Evolutionary conservation across 2,797 vertebrate species (phyloP).

Genomic region (Sebastes taczanowskii): DNA sequence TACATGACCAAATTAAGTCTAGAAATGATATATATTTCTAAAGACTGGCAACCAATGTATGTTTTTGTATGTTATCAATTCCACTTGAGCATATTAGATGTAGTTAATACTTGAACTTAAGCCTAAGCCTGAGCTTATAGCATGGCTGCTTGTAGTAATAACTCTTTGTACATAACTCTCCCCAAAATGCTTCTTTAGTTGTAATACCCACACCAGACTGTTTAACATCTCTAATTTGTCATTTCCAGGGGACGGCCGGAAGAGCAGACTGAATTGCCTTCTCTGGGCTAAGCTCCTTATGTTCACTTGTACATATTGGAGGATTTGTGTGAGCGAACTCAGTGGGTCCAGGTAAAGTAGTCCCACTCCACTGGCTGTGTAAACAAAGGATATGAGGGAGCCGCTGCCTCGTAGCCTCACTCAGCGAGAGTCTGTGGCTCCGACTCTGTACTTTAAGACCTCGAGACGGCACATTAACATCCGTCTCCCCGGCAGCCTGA

Average conservation of each 20-base stretch:
- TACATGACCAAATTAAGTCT: constrained; percentile 44
- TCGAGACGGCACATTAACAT: constrained; percentile 73
- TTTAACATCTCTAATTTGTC: constrained; percentile 87
- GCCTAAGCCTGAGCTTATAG: constrained; percentile 77
- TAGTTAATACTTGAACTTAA: constrained; percentile 78
- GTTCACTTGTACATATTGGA: constrained; percentile 81
- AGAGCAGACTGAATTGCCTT: constrained; percentile 77
- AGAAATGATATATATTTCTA: constrained; percentile 41
- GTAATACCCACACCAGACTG: constrained; percentile 82
- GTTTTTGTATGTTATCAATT: constrained; percentile 66
- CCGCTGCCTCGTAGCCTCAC: constrained; percentile 59
- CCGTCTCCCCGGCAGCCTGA: constrained; percentile 65
- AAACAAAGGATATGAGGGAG: constrained; percentile 80
- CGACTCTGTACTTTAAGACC: constrained; percentile 70
- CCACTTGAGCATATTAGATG: constrained; percentile 63
- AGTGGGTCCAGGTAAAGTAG: constrained; percentile 80
- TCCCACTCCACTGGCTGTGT: constrained; percentile 75
- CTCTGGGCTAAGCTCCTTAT: constrained; percentile 85
- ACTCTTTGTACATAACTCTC: constrained; percentile 76
- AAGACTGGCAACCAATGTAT: constrained; percentile 40
- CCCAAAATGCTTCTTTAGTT: constrained; percentile 77
- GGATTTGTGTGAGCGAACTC: constrained; percentile 81
- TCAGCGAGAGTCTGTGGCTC: constrained; percentile 63
- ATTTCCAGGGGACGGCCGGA: constrained; percentile 74
- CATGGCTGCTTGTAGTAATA: constrained; percentile 71